phyloP scores from a whole-genome alignment of 2,888 invertebrate genomes.

The Rotaria sp. region DNA sequence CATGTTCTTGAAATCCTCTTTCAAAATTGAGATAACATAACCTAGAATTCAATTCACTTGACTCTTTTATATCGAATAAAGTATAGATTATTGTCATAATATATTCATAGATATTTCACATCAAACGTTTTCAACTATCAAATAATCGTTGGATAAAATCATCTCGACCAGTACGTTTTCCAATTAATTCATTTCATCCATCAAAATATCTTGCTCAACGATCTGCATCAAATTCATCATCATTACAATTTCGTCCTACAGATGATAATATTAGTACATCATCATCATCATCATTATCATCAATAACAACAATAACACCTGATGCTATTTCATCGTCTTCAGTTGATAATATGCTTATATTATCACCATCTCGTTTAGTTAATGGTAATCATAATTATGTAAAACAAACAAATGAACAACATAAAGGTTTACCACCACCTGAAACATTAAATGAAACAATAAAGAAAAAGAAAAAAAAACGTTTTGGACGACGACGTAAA shows the following conservation, averaged over 20 bases:
- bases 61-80: too few relatives aligned
- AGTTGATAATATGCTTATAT: background rate
- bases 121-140: conserved; percentile 82
- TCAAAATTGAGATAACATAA: too few relatives aligned
- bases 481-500: background rate
- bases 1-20: too few relatives aligned
- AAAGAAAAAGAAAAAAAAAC: background rate
- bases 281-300: conserved; percentile 11
- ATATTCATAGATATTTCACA: conserved; percentile 69
- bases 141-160: conserved; percentile 88
- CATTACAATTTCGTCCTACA: background rate
- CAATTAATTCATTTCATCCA: conserved; percentile 76
- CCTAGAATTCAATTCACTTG: too few relatives aligned
- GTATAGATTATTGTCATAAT: background rate
- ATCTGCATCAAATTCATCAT: conserved; percentile 66
- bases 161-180: conserved; percentile 82
- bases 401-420: background rate
- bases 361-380: conserved; percentile 1
- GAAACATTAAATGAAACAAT: background rate
- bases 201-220: conserved; percentile 72
- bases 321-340: background rate
- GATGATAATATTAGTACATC: conserved; percentile 26
- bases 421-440: background rate
- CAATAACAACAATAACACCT: background rate
- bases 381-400: background rate